phyloP scores from a whole-genome alignment of 2,113 vertebrate genomes.

The Tupaia chinensis region DNA sequence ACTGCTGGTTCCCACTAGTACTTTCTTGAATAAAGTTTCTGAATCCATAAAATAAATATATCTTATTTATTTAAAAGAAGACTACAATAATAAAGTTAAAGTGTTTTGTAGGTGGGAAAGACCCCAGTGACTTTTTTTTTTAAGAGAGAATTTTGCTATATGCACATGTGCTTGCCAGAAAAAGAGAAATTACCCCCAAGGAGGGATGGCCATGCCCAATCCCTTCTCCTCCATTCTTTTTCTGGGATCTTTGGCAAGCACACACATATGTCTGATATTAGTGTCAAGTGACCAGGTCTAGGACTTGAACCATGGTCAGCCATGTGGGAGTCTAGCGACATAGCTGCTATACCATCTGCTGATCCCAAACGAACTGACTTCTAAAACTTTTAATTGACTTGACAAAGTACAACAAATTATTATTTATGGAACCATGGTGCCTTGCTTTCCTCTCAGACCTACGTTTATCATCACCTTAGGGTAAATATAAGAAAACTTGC shows the following conservation, averaged over 20 bases:
- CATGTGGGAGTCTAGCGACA: too few relatives aligned
- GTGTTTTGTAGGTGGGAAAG: background rate
- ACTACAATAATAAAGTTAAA: background rate
- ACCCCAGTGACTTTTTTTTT: background rate
- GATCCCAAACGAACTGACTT: background rate
- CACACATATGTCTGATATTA: too few relatives aligned
- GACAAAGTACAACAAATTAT: background rate
- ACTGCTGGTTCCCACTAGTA: background rate
- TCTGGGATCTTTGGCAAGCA: too few relatives aligned
- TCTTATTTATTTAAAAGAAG: conserved; percentile 17
- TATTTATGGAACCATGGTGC: background rate
- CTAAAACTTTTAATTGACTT: background rate
- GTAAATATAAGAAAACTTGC: background rate
- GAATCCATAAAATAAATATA: background rate
- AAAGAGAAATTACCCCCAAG: too few relatives aligned
- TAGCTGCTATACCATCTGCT: too few relatives aligned
- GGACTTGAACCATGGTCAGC: too few relatives aligned
- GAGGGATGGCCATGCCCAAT: too few relatives aligned
- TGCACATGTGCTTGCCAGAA: too few relatives aligned
- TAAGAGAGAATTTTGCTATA: background rate
- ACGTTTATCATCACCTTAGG: background rate
- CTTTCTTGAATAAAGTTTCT: background rate
- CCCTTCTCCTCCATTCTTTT: too few relatives aligned
- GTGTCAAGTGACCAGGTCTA: too few relatives aligned
- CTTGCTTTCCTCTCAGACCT: background rate